phyloP scores from a whole-genome alignment of 2,888 invertebrate genomes.

The Metacarcinus magister region DNA sequence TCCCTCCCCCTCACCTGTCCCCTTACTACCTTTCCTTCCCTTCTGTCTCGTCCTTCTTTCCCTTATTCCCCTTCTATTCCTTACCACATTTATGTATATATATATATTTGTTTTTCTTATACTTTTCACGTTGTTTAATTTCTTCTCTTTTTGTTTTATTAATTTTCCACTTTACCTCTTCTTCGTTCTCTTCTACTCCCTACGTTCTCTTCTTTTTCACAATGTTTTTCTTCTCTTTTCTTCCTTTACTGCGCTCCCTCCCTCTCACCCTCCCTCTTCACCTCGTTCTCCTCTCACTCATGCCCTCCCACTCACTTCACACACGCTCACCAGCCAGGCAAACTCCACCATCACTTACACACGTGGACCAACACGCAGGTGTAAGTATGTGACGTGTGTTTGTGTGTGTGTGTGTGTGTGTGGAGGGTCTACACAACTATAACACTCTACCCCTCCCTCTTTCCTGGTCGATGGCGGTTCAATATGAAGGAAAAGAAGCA shows the following conservation, averaged over 20 bases:
- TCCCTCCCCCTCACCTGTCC: neutral
- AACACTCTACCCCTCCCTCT: neutral
- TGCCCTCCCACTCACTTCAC: neutral
- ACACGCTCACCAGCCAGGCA: neutral
- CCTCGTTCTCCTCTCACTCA: neutral
- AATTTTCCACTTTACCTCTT: neutral
- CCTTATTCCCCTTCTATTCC: neutral
- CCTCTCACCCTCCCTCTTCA: neutral
- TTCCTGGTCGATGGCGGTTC: neutral
- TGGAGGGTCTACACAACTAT: neutral
- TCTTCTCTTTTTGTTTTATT: neutral
- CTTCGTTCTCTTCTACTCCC: neutral
- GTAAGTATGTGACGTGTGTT: constrained; percentile 47
- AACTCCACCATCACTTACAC: neutral
- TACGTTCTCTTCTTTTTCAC: neutral
- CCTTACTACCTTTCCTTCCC: neutral
- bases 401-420: constrained; percentile 51
- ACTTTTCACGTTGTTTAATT: neutral
- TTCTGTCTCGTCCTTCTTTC: neutral
- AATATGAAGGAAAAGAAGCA: neutral
- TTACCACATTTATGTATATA: neutral
- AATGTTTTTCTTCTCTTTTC: neutral
- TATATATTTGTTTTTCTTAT: neutral
- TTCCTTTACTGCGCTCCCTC: neutral
- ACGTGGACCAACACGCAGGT: neutral